Base-by-base conservation (phyloP, 2,113 vertebrate species). In the Menidia beryllina region DNA sequence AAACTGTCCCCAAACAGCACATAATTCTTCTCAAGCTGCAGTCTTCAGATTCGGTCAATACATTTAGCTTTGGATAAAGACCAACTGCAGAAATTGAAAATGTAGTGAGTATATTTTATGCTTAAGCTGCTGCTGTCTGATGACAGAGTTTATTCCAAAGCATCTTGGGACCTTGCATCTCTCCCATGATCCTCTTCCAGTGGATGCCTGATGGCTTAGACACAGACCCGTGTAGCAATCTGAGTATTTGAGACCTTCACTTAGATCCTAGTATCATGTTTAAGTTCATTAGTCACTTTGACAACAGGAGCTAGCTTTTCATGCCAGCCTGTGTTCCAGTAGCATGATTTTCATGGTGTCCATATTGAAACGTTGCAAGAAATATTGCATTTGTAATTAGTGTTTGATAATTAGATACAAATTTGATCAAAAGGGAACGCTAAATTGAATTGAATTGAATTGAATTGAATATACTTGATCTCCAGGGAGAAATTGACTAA, bases 11-110 rank as follows among this genome's bases (percentile, higher is more conserved):
- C 48, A 30, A 75, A 78, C 53, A 57, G 58, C 5, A 38, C 54
- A 41, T 63, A 0, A 68, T 56, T 67, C 53, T 75, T 27, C 59
- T 59, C 41, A 34, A 41, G 17, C 25, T 50, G 41, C 15, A n/a
- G 41, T 45, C 54, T 24, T 80, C 26, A 49, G 20, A 51, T 23
- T 11, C 34, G 1, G 55, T 68, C 68, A 48, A 61, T 76, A 55
- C 65, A 66, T 86, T 70, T 62, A 69, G 56, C 23, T 65, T 73
- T 84, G 81, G 79, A 84, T 71, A 56, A 50, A 50, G 24, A 66
- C 67, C 79, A 79, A 77, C 9, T 41, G 51, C 19, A 57, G 57
- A 57, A 62, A 68, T 59, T 73, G 52, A 80, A 85, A 80, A 82
- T 56, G 30, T 36, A 69, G 43, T 45, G 39, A 56, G 39, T 57